Evolutionary conservation across 2,888 invertebrate genomes (phyloP).

Genomic region (Lochmaea capreae): DNA sequence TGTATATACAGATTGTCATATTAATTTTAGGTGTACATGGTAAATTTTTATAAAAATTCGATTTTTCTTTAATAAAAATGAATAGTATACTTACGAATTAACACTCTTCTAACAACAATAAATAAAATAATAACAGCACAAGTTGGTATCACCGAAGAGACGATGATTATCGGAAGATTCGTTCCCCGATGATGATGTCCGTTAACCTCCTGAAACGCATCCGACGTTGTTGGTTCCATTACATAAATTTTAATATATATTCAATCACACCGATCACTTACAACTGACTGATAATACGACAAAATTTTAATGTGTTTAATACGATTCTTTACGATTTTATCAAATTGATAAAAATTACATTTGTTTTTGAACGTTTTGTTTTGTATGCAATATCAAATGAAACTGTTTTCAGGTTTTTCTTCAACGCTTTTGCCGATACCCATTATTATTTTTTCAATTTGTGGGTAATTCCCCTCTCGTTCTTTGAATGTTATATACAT

Average conservation of each 20-base stretch:
- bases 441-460: too few relatives aligned
- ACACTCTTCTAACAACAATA: conserved; percentile 3
- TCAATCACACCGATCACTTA: neutral
- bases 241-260: neutral
- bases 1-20: too few relatives aligned
- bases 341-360: too few relatives aligned
- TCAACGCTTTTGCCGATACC: too few relatives aligned
- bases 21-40: too few relatives aligned
- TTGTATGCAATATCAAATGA: too few relatives aligned
- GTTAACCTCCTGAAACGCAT: neutral
- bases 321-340: neutral
- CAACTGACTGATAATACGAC: neutral
- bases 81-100: conserved; percentile 1
- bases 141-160: conserved; percentile 1
- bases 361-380: too few relatives aligned
- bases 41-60: neutral
- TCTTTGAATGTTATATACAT: too few relatives aligned
- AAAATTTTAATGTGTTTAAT: neutral
- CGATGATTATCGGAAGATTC: neutral
- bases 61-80: neutral
- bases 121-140: conserved; percentile 6
- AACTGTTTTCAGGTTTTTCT: too few relatives aligned
- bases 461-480: too few relatives aligned
- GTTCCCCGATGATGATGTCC: neutral
- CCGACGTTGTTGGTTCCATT: neutral